Evolutionary conservation across 2,113 vertebrate genomes (phyloP).

Genomic region (Tachuris rubrigastra): DNA sequence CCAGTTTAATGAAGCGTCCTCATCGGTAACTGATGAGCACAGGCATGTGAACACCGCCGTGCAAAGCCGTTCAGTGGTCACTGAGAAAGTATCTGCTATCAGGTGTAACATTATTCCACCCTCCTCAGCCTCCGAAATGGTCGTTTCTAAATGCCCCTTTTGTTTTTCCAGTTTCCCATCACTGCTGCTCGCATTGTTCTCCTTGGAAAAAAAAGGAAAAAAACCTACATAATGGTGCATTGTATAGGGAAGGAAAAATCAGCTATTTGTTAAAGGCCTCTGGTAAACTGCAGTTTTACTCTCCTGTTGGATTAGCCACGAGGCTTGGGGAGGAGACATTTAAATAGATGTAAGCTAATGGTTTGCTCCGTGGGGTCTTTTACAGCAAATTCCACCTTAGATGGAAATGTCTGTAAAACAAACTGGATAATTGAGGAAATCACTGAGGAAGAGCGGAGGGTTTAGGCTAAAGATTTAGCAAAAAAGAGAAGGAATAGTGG

Average conservation of each 20-base stretch:
- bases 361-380: slow-evolving; percentile 13
- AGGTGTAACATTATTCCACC: slow-evolving; percentile 67
- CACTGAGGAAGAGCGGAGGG: not conserved
- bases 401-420: slow-evolving; percentile 4
- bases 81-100: slow-evolving; percentile 33
- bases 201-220: not conserved
- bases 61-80: rapidly evolving
- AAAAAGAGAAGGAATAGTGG: not conserved
- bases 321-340: slow-evolving; percentile 23
- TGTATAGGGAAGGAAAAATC: slow-evolving; percentile 72
- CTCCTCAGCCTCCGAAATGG: slow-evolving; percentile 52
- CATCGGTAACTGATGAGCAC: rapidly evolving
- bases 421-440: slow-evolving; percentile 24
- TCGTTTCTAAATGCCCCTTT: slow-evolving; percentile 67
- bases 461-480: not conserved
- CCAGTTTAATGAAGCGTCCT: not conserved
- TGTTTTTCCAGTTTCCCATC: slow-evolving; percentile 73
- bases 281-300: not conserved
- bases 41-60: rapidly evolving
- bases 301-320: slow-evolving; percentile 1
- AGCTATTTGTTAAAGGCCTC: slow-evolving; percentile 59
- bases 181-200: slow-evolving; percentile 62
- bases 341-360: not conserved
- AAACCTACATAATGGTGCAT: slow-evolving; percentile 71
- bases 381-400: not conserved